Evolutionary conservation across 2,888 invertebrate species (phyloP), one percentile per base, ranked within the genome.

Genomic region (Megalurothrips usitatus): DNA sequence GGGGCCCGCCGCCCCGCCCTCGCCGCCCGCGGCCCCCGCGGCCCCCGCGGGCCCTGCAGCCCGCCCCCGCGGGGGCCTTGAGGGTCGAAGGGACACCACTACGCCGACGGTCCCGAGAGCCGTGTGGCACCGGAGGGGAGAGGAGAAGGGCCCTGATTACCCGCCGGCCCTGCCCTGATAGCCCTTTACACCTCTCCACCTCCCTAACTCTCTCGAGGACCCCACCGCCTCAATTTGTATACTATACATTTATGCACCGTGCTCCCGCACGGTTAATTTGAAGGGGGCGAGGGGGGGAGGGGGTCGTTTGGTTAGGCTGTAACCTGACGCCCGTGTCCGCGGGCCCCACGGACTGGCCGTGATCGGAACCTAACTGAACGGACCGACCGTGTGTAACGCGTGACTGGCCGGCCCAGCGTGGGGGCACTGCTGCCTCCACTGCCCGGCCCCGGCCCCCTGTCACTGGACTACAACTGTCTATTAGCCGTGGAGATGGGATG

Each of bases 381-480:
- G n/a, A n/a, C n/a, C n/a, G n/a, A n/a, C 14, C 58, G 6, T 9
- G 17, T 17, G 58, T 6, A 14, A 19, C 58, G 58, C 58, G 58
- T 58, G 58, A 58, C 58, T 19, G 58, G 14, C 14, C 6, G 34
- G 34, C 34, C 3, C 6, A 4, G 34, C 6, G 34, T n/a, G 34
- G 2, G 3, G 34, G 34, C 34, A 19, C 58, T 19, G 58, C 58
- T 14, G 14, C 52, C 52, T 10, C 58, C 14, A 6, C 58, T 6
- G 14, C 0, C 11, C 58, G 19, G 19, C 58, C 17, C 11, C 19
- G 6, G 58, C 23, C 68, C 26, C 26, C 68, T 75, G 68, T 75
- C 68, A 75, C 68, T 75, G 68, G 26, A 75, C 68, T 26, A 75
- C 12, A 75, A 75, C 68, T 75, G 68, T 75, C 68, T 75, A 75